These are phyloP conservation scores for Lasioglossum calceatum DNA, from an alignment of 2,888 invertebrate genomes.

Conservation along the genomic window DNA sequence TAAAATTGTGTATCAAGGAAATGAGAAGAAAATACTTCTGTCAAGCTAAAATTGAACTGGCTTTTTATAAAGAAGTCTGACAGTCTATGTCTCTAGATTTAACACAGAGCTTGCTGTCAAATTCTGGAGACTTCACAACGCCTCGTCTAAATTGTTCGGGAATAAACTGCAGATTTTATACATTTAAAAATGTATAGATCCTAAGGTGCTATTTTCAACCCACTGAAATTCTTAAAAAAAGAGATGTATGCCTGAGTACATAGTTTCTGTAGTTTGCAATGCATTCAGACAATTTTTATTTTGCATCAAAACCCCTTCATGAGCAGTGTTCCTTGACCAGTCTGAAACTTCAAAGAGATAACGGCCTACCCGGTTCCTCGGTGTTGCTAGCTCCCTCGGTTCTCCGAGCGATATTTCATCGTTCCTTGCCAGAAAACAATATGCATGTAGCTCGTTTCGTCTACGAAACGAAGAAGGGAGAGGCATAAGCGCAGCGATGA, in stretches of 20 bases:
- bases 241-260: too few relatives aligned
- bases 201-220: too few relatives aligned
- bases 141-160: neutral
- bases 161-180: neutral
- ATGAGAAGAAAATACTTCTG: too few relatives aligned
- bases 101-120: neutral
- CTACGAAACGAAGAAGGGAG: slow-evolving; percentile 20
- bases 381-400: neutral
- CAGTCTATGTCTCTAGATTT: too few relatives aligned
- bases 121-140: neutral
- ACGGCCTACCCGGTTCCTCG: neutral
- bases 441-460: neutral
- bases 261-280: too few relatives aligned
- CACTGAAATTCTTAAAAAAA: too few relatives aligned
- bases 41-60: too few relatives aligned
- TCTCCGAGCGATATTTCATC: neutral
- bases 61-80: neutral
- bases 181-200: neutral
- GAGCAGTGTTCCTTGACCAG: neutral
- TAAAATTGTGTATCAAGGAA: too few relatives aligned
- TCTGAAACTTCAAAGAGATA: neutral
- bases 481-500: slow-evolving; percentile 51
- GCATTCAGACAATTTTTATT: too few relatives aligned
- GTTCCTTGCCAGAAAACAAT: neutral
- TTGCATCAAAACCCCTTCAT: too few relatives aligned